Evolutionary conservation across 2,797 vertebrate species (phyloP), one percentile per base, ranked within the genome.

Genomic region (Sebastes cheni): DNA sequence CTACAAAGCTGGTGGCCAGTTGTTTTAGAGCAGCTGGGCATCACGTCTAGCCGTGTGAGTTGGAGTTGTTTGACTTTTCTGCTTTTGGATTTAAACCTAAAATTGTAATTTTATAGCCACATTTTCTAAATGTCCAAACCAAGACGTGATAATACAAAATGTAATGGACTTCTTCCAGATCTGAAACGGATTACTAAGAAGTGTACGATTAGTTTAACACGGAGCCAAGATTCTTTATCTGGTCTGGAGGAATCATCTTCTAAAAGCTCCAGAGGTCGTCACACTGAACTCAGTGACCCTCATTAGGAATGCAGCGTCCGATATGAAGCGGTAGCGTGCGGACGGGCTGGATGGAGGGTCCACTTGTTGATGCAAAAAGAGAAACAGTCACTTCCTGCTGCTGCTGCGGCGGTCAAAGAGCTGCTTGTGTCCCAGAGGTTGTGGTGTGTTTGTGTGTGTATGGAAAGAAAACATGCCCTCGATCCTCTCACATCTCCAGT

Each of bases 311-410:
- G 62, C 67, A 46, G 46, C 4, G 39, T 34, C 5, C 34, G 78
- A 75, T 78, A 25, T 23, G 82, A 74, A 29, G 80, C 10, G 60
- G 65, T 9, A 52, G 56, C 46, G 13, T 50, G 39, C 46, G 67
- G 46, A 27, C 67, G 13, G 55, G 30, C 27, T 46, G 70, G 32
- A 62, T 1, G 34, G 30, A 67, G 64, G 23, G 18, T 55, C 16
- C 32, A 22, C 34, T 84, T 84, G 79, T 76, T 86, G 68, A 76
- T 2, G 27, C 46, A 52, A 27, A 10, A 32, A 70, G 20, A 73
- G 67, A 78, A 78, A 81, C 67, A 66, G 62, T 72, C 42, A 81
- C 86, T 90, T 91, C 90, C 90, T 92, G 81, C 74, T 58, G 46
- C 90, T 91, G 81, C 72, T 58, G 46, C 86, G 90, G 81, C 32